phyloP scores from a whole-genome alignment of 1,140 invertebrate species.

The Aporrectodea caliginosa region DNA sequence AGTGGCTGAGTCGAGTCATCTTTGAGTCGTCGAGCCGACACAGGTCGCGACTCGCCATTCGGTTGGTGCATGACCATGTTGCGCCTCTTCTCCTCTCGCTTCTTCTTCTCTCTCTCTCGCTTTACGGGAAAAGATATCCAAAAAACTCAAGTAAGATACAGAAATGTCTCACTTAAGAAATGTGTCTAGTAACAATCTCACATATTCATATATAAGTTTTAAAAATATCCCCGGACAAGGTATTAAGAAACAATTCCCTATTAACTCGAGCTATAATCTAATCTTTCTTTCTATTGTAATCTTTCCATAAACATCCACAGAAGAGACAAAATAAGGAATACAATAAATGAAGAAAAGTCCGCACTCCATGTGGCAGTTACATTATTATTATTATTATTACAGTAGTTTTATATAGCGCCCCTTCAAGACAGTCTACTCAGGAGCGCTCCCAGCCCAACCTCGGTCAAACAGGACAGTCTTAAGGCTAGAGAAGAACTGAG shows the following conservation, averaged over 20 bases:
- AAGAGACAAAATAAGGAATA: too few relatives aligned
- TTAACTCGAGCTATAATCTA: background rate
- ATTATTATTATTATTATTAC: too few relatives aligned
- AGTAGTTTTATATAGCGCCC: too few relatives aligned
- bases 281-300: background rate
- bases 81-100: background rate
- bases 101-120: background rate
- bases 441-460: too few relatives aligned
- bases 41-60: background rate
- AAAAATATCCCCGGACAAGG: background rate
- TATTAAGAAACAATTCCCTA: background rate
- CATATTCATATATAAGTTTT: background rate
- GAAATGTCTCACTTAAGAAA: too few relatives aligned
- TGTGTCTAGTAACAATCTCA: background rate
- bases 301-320: background rate
- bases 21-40: background rate
- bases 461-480: too few relatives aligned
- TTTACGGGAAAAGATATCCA: background rate
- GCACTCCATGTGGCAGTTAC: too few relatives aligned
- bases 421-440: too few relatives aligned
- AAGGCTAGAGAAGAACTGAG: too few relatives aligned
- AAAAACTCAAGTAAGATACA: too few relatives aligned
- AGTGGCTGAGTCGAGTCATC: background rate
- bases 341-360: too few relatives aligned
- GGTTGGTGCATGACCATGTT: background rate